phyloP scores from a whole-genome alignment of 2,888 invertebrate species.

The Hyposoter didymator region DNA sequence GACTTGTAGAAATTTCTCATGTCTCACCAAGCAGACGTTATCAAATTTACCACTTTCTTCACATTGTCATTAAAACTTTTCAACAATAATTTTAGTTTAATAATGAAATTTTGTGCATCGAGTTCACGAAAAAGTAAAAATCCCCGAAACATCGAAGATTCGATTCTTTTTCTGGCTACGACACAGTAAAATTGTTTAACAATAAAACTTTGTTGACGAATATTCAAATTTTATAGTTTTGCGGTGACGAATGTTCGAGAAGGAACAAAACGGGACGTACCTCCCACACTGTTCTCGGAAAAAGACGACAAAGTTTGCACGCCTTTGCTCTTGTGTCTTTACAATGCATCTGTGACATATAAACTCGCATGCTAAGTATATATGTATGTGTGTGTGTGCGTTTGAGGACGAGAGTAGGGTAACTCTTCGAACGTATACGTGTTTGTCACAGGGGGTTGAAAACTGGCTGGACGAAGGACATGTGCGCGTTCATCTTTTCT shows the following conservation, averaged over 20 bases:
- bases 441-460: constrained; percentile 36
- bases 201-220: neutral
- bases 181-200: too few relatives aligned
- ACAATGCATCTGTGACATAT: constrained; percentile 48
- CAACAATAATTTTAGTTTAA: neutral
- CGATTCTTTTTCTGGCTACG: too few relatives aligned
- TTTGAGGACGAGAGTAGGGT: constrained; percentile 20
- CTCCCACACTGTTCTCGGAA: constrained; percentile 59
- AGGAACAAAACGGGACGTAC: neutral
- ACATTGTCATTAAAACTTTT: neutral
- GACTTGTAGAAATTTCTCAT: neutral
- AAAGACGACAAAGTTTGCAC: constrained; percentile 41
- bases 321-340: constrained; percentile 36
- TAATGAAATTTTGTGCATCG: neutral
- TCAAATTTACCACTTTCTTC: neutral
- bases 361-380: constrained; percentile 18
- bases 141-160: too few relatives aligned
- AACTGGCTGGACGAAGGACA: constrained; percentile 62
- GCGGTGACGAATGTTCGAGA: constrained; percentile 5
- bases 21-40: neutral
- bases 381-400: neutral
- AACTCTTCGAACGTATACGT: constrained; percentile 21
- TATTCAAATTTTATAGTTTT: neutral
- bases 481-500: constrained; percentile 65
- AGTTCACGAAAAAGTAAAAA: neutral